Evolutionary conservation across 2,113 vertebrate genomes (phyloP).

Genomic region (Silurus asotus): DNA sequence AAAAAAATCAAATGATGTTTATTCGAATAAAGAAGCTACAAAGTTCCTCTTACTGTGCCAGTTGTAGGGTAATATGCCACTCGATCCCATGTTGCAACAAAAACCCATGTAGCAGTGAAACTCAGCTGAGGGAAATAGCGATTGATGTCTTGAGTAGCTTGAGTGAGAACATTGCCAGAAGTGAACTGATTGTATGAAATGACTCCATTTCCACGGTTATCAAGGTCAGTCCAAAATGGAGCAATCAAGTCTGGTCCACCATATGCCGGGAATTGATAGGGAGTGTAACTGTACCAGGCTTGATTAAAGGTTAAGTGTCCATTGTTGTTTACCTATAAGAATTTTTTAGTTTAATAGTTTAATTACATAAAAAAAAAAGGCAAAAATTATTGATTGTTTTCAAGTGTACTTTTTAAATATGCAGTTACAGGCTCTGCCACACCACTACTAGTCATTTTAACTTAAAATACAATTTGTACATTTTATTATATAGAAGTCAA

Average conservation of each 20-base stretch:
- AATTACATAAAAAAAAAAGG: no score
- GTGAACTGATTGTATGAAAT: constrained; percentile 56
- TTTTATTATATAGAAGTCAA: background rate
- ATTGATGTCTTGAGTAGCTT: constrained; percentile 48
- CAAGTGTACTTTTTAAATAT: no score
- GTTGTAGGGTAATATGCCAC: constrained; percentile 57
- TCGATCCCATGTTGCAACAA: constrained; percentile 61
- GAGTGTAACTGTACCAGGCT: background rate
- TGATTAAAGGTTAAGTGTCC: constrained; percentile 39
- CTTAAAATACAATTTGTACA: background rate
- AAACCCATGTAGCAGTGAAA: constrained; percentile 8
- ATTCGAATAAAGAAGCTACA: no score
- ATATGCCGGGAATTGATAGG: constrained; percentile 14
- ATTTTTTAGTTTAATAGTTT: background rate
- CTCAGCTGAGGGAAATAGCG: background rate
- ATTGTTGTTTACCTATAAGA: constrained; percentile 38
- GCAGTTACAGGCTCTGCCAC: no score
- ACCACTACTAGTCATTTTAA: no score
- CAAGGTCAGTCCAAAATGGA: constrained; percentile 53
- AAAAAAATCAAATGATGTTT: no score
- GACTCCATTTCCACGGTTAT: constrained; percentile 21
- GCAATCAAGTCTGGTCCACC: constrained; percentile 27
- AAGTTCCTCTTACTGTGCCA: constrained; percentile 26
- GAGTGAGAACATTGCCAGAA: rapidly evolving
- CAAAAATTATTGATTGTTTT: background rate